Conservation (phyloP, 1,140 invertebrate genomes). For the Drosophila hydei region DNA sequence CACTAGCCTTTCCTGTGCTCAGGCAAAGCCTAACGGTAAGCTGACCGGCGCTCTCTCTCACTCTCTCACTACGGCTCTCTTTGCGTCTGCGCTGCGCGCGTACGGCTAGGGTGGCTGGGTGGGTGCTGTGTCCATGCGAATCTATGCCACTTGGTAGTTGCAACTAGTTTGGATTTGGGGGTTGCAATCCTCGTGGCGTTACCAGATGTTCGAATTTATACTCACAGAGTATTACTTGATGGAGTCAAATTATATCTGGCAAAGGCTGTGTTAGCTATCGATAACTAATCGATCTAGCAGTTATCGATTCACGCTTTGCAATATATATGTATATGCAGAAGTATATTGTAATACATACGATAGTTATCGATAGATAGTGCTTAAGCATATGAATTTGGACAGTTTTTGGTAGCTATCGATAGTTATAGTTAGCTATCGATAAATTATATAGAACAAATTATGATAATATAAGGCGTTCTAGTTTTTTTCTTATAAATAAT, state of each 20-base stretch:
- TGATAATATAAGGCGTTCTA: no score
- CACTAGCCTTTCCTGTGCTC: not conserved
- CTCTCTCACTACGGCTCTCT: conserved; percentile 16
- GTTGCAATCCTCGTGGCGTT: conserved; percentile 39
- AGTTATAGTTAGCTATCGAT: not conserved
- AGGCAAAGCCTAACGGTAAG: conserved; percentile 25
- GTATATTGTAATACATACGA: no score
- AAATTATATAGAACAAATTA: not conserved
- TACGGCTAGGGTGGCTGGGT: not conserved
- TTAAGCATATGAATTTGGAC: not conserved
- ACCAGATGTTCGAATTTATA: conserved; percentile 23
- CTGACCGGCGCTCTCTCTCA: conserved; percentile 26
- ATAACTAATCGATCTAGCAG: no score
- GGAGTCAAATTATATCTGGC: no score
- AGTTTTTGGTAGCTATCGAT: not conserved
- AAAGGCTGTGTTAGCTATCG: no score
- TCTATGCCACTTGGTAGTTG: conserved; percentile 30
- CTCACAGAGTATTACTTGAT: no score
- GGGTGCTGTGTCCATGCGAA: conserved; percentile 10
- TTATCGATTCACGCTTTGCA: no score
- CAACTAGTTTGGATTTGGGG: conserved; percentile 14
- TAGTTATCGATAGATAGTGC: not conserved
- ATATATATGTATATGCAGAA: no score
- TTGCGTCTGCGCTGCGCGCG: conserved; percentile 22
- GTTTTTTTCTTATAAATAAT: no score